phyloP scores from a whole-genome alignment of 1,140 invertebrate genomes.

The Diprion similis region DNA sequence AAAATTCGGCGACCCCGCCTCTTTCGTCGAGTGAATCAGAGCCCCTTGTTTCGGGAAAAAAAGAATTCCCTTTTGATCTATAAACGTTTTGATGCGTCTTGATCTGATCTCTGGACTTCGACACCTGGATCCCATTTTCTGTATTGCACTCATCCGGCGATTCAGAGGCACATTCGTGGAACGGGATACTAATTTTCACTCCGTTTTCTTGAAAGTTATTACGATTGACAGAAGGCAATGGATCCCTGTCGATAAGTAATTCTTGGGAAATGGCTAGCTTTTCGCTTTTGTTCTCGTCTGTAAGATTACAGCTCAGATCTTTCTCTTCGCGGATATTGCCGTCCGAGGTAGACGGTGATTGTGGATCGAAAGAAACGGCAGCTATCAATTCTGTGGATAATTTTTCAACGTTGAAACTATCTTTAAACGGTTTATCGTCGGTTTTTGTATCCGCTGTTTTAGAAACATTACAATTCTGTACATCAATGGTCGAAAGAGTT shows the following conservation, averaged over 20 bases:
- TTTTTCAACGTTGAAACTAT: background rate
- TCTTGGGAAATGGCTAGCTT: background rate
- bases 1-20: background rate
- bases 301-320: background rate
- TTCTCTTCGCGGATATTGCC: background rate
- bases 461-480: background rate
- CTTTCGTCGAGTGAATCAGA: background rate
- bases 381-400: background rate
- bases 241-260: background rate
- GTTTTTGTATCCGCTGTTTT: background rate
- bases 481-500: background rate
- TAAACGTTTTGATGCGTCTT: background rate
- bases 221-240: background rate
- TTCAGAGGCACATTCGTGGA: background rate
- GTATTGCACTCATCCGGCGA: background rate
- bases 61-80: background rate
- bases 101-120: background rate
- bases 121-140: background rate
- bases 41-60: too few species aligned
- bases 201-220: background rate
- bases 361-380: background rate
- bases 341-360: background rate
- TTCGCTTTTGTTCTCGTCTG: background rate
- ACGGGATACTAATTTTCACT: background rate
- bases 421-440: background rate